phyloP scores from a whole-genome alignment of 2,888 invertebrate species.

The Lepidochitona cinerea region DNA sequence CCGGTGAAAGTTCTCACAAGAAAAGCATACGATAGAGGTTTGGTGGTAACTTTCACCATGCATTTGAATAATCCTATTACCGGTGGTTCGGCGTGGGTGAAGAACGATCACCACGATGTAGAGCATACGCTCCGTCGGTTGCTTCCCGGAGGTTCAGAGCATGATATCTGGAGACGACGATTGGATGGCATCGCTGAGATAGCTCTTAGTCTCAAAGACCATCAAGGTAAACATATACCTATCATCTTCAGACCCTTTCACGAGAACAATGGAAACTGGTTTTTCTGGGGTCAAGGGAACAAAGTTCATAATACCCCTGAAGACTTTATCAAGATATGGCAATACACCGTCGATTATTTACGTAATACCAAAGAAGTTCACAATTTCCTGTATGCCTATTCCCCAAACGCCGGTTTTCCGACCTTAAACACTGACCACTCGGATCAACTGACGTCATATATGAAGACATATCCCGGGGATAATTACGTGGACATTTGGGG shows the following conservation, averaged over 20 bases:
- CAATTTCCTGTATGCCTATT: conserved; percentile 31
- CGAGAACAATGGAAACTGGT: conserved; percentile 38
- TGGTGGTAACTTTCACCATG: conserved; percentile 23
- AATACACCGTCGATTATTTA: conserved; percentile 25
- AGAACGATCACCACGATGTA: conserved; percentile 15
- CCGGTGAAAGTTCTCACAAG: conserved; percentile 13
- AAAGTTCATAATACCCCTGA: conserved; percentile 20
- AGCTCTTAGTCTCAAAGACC: conserved; percentile 20
- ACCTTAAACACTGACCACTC: not conserved
- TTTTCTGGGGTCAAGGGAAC: conserved; percentile 33
- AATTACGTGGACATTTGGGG: not conserved
- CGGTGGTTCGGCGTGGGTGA: conserved; percentile 17
- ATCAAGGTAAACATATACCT: conserved; percentile 20
- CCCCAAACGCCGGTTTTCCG: conserved; percentile 15
- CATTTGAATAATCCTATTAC: conserved; percentile 29
- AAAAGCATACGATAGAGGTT: conserved; percentile 19
- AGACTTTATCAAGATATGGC: conserved; percentile 25
- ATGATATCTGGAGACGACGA: not conserved
- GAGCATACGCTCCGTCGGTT: conserved; percentile 18
- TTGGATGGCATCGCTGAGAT: conserved; percentile 24
- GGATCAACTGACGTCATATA: not conserved
- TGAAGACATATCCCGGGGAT: not conserved
- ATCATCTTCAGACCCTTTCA: conserved; percentile 34
- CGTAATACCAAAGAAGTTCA: conserved; percentile 27
- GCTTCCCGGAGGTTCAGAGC: conserved; percentile 24